Base-by-base conservation (phyloP, 2,888 invertebrate genomes). In the Thecophora atra region DNA sequence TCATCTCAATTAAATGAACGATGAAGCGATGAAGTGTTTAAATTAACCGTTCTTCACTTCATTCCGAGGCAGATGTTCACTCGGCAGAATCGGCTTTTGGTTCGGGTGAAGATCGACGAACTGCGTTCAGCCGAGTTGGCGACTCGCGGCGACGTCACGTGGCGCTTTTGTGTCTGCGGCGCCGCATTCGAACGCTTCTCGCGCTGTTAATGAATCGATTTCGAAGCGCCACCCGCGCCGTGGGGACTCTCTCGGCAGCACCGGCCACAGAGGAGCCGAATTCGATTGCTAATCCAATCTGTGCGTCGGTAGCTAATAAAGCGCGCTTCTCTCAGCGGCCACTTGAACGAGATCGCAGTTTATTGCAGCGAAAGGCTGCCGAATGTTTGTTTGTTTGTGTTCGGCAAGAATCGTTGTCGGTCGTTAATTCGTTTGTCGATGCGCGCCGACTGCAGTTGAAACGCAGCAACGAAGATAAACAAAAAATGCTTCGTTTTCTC, bases 131-230 rank as follows among this genome's bases (percentile, higher is more conserved):
- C 78, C 78, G 75, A 52, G 71, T 73, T 79, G 79, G 78, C 79
- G 78, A 77, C 77, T 77, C 74, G 7, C 74, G 75, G 64, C 71
- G 74, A 75, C 69, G 75, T 77, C 78, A 77, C 77, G 79, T 84
- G 85, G 85, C 84, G 84, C 84, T 85, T 84, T 84, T 80, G 81
- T 83, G 84, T 84, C 84, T 84, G 78, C 81, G 79, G 78, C 79
- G 79, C 76, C 77, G 74, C 17, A 19, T n/a, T n/a, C 13, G n/a
- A 6, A 1, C 13, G 4, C 47, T 6, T n/a, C 0, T 47, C 47
- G 17, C 17, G 8, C 11, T 58, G 28, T 58, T 58, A 6, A 11
- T 19, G 19, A n/a, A 13, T 65, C 54, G 21, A 15, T 68, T 54
- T 19, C 58, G 71, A 76, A 84, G 83, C 83, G 83, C 83, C 83